These are phyloP conservation scores for Papilio helenus DNA, from an alignment of 1,140 invertebrate genomes.

Conservation along the genomic window DNA sequence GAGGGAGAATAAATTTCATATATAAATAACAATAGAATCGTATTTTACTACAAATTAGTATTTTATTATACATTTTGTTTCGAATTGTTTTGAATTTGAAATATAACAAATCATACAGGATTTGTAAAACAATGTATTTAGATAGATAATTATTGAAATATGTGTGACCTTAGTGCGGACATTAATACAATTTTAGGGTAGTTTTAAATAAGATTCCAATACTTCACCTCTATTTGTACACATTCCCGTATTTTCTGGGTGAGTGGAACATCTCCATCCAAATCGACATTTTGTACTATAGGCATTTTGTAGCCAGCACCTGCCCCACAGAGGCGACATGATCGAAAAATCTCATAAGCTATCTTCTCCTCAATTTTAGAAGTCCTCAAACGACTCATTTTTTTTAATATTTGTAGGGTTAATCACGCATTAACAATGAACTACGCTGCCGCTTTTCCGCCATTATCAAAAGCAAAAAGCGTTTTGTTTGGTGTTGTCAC, in stretches of 20 bases:
- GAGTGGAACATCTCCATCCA: constrained; percentile 53
- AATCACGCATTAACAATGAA: background rate
- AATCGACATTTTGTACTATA: constrained; percentile 72
- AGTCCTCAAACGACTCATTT: constrained; percentile 70
- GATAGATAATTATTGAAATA: too few relatives aligned
- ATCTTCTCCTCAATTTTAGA: constrained; percentile 64
- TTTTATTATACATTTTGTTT: background rate
- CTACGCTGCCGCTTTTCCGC: constrained; percentile 28
- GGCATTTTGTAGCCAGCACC: constrained; percentile 82
- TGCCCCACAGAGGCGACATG: constrained; percentile 78
- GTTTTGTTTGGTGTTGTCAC: constrained; percentile 32
- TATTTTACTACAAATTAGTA: background rate
- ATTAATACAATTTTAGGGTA: background rate
- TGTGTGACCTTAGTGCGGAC: background rate
- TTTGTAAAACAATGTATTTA: too few relatives aligned
- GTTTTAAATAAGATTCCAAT: background rate
- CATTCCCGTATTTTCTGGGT: constrained; percentile 78
- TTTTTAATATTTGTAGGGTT: constrained; percentile 40
- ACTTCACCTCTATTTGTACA: constrained; percentile 75
- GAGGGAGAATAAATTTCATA: background rate
- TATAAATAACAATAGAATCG: background rate
- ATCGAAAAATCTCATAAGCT: constrained; percentile 78
- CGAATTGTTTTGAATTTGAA: background rate
- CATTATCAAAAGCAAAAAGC: constrained; percentile 30
- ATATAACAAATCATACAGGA: too few relatives aligned